Base-by-base conservation (phyloP, 2,797 vertebrate genomes). In the Cossypha niveicapilla region DNA sequence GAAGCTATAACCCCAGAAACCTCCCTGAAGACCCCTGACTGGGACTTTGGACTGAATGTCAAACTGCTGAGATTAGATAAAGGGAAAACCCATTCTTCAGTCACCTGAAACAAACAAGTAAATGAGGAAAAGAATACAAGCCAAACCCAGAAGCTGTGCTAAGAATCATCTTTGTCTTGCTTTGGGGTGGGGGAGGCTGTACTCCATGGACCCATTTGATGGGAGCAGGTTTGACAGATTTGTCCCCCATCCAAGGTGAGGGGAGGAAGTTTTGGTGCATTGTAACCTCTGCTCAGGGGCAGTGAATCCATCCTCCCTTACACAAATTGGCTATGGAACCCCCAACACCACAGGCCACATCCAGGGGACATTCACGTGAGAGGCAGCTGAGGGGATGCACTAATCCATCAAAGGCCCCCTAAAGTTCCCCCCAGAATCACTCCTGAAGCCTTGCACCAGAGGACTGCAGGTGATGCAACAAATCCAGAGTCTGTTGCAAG, bases 161-260 rank as follows among this genome's bases (percentile, higher is more conserved):
- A 50, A 27, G 45, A 50, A 28, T 41, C 18, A 32, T 17, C 34
- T 32, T 39, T n/a, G 44, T 4, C 18, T 50, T 41, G 8, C 35
- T 41, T 61, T 2, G 10, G 18, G 57, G 45, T 34, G 35, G 7
- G 37, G 15, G 4, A 62, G 24, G 22, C 14, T 6, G 1, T 42
- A 34, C 37, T 7, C 18, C 47, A 42, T 11, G 23, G 19, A 51
- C 9, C 6, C 15, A 5, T 42, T 61, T 62, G 11, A 37, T 61
- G 37, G 24, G 37, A 62, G 57, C 37, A 42, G 24, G 15, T 34
- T 62, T 62, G 47, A 42, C 14, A 34, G 11, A 28, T 18, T 51
- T 23, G 2, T 4, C 7, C 18, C 24, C 11, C 3, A 34, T 1
- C 11, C 0, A 1, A 50, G 14, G 9, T 28, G 3, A 6, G 24